Evolutionary conservation across 2,888 invertebrate genomes (phyloP).

Genomic region (Drosophila kanekoi): DNA sequence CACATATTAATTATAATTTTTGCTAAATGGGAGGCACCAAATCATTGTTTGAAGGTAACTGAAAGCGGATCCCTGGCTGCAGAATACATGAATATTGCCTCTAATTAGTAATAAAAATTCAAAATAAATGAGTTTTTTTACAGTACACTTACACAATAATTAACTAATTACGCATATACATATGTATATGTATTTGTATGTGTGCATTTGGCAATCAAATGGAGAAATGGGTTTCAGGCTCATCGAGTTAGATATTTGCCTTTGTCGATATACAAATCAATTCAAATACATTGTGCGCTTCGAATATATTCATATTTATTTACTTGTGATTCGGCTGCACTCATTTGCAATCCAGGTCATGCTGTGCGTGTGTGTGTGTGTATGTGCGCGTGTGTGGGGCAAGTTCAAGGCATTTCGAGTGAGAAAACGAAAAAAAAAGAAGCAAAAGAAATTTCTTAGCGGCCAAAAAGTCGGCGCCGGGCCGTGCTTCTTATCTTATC

Average conservation of each 20-base stretch:
- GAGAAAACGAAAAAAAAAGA: constrained; percentile 24
- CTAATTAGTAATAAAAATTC: too few relatives aligned
- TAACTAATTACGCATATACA: not conserved
- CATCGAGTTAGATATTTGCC: not conserved
- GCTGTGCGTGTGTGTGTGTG: not conserved
- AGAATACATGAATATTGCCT: too few relatives aligned
- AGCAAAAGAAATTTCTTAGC: constrained; percentile 25
- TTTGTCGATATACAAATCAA: constrained; percentile 14
- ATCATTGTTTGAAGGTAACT: not conserved
- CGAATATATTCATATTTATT: constrained; percentile 19
- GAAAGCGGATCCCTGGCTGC: not conserved
- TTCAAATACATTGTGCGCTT: constrained; percentile 5
- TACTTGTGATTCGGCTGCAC: constrained; percentile 28
- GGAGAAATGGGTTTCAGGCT: not conserved
- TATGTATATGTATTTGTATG: too few relatives aligned
- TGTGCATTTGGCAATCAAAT: not conserved
- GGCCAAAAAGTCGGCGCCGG: constrained; percentile 25
- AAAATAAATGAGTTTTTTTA: too few relatives aligned
- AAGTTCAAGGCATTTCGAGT: constrained; percentile 50
- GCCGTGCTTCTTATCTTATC: constrained; percentile 48
- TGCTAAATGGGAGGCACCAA: not conserved
- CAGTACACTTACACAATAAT: too few relatives aligned
- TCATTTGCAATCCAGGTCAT: constrained; percentile 16
- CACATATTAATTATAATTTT: not conserved
- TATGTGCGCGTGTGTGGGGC: not conserved